Percentiles rank a stretch among this genome's conserved stretches.
Conservation (phyloP, 1,140 invertebrate species). For the Schlechtendalia chinensis region DNA sequence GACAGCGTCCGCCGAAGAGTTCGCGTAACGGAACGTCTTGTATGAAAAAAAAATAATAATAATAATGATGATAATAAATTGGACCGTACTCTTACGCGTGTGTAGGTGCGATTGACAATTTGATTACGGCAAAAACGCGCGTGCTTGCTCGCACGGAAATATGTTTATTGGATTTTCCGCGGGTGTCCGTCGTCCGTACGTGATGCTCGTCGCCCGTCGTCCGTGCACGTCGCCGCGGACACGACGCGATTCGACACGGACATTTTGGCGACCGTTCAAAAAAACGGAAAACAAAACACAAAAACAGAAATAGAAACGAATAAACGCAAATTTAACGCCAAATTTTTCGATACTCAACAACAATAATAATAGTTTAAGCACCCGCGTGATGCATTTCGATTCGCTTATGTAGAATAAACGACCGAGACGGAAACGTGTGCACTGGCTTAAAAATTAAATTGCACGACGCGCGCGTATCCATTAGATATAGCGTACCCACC, state of each 20-base stretch:
- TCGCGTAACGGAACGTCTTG: conserved; percentile 23
- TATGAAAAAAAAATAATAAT: background rate
- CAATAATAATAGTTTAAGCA: background rate
- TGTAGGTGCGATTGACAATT: conserved; percentile 29
- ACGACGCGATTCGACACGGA: conserved; percentile 19
- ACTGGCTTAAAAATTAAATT: too few relatives aligned
- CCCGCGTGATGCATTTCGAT: background rate
- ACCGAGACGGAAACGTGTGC: too few relatives aligned
- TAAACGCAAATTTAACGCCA: conserved; percentile 16
- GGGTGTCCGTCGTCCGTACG: background rate
- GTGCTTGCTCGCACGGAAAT: background rate
- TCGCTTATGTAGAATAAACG: background rate
- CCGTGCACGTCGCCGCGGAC: background rate
- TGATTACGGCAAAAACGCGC: conserved; percentile 6
- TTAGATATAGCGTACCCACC: too few relatives aligned
- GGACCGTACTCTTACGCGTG: background rate
- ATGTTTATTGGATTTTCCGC: conserved; percentile 32
- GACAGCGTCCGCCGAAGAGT: background rate
- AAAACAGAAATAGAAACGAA: background rate
- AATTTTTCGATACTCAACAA: background rate
- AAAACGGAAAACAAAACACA: background rate
- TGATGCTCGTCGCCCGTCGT: conserved; percentile 1
- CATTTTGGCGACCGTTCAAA: background rate
- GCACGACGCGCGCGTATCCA: too few relatives aligned
- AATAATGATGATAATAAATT: too few relatives aligned